Evolutionary conservation across 2,113 vertebrate species (phyloP).

Genomic region (Paraplagusia blochii): DNA sequence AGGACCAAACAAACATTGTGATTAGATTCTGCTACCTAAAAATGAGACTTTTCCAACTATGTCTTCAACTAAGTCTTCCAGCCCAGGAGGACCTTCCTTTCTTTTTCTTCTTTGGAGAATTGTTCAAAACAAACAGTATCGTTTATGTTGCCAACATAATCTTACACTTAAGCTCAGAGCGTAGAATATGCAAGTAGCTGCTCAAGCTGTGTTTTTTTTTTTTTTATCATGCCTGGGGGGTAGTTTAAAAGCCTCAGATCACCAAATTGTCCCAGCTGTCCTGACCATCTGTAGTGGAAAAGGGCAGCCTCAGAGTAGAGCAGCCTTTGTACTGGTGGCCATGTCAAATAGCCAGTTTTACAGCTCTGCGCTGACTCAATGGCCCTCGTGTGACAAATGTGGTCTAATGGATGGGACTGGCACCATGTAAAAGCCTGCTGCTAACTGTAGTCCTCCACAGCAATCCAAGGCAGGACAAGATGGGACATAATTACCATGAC

Average conservation of each 20-base stretch:
- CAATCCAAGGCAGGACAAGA: conserved; percentile 47
- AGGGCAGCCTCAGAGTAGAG: conserved; percentile 51
- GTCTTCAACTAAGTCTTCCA: not conserved
- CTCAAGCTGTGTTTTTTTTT: conserved; percentile 73
- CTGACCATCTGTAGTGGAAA: conserved; percentile 80
- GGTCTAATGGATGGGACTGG: conserved; percentile 73
- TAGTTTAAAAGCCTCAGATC: conserved; percentile 76
- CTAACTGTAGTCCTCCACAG: conserved; percentile 51
- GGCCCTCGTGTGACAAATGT: conserved; percentile 73
- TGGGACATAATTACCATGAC: conserved; percentile 62
- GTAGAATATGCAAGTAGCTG: conserved; percentile 63
- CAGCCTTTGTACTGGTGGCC: conserved; percentile 76
- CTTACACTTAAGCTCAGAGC: conserved; percentile 47
- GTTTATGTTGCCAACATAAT: conserved; percentile 52
- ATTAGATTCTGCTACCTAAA: no score
- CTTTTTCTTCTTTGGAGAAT: not conserved
- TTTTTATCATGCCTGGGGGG: conserved; percentile 76
- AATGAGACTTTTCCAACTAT: no score
- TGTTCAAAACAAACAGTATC: conserved; percentile 38
- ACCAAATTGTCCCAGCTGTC: conserved; percentile 82
- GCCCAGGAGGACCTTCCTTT: not conserved
- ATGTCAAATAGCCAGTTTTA: conserved; percentile 78
- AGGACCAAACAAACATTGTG: no score
- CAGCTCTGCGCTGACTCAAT: conserved; percentile 69
- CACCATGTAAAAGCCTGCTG: conserved; percentile 69